Conservation (phyloP, 2,113 vertebrate genomes). For the Pangasianodon gigas region DNA sequence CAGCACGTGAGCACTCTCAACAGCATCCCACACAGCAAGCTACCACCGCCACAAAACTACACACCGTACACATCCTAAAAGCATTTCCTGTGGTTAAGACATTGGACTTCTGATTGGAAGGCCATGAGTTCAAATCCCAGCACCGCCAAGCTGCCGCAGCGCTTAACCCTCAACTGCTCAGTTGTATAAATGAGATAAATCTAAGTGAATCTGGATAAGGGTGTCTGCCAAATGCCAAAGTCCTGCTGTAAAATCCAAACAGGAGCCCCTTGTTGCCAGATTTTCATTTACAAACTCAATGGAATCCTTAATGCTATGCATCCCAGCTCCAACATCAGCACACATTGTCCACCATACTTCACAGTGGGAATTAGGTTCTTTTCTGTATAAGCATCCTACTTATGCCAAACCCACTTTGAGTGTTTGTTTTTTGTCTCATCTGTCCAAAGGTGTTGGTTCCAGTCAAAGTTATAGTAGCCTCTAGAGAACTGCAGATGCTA, state of each 20-base stretch:
- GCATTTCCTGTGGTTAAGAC: neutral
- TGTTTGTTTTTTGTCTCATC: too few species aligned
- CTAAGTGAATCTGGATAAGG: neutral
- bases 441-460: too few species aligned
- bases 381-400: neutral
- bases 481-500: too few species aligned
- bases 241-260: neutral
- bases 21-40: neutral
- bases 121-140: neutral
- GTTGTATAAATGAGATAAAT: neutral
- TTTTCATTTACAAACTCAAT: neutral
- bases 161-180: neutral
- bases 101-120: neutral
- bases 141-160: neutral
- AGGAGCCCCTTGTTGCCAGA: neutral
- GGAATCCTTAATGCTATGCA: too few species aligned
- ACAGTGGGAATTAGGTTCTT: neutral
- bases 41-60: neutral
- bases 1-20: neutral
- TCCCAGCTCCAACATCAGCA: neutral
- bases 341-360: neutral
- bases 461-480: too few species aligned
- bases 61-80: neutral
- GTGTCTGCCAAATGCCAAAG: too few species aligned
- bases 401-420: neutral